A percentile compares a stretch with the other conserved stretches of the same genome.
Conservation (phyloP, 2,888 invertebrate species). For the Drosophila barbarae region DNA sequence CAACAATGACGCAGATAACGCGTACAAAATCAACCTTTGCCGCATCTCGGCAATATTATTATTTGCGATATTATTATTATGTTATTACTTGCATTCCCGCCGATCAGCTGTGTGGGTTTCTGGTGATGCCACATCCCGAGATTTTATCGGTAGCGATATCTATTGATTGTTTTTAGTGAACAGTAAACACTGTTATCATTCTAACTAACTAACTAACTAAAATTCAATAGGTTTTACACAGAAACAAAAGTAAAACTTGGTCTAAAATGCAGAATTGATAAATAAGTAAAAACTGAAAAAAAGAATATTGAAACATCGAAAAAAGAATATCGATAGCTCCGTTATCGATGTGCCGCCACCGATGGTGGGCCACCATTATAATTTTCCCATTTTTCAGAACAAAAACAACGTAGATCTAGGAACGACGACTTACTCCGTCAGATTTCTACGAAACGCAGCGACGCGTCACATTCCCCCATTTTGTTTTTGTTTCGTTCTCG, state of each 20-base stretch:
- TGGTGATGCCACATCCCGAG: neutral
- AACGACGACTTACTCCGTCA: neutral
- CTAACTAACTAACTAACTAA: too few species aligned
- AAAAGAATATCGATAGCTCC: neutral
- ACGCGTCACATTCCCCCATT: constrained; percentile 31
- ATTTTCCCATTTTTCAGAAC: constrained; percentile 12
- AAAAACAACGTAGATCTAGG: constrained; percentile 16
- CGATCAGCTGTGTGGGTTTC: constrained; percentile 6
- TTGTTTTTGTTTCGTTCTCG: constrained; percentile 10
- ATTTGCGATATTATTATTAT: neutral
- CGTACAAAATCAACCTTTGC: constrained; percentile 38
- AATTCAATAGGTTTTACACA: neutral
- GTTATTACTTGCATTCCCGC: constrained; percentile 1
- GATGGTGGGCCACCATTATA: neutral
- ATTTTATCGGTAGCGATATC: neutral
- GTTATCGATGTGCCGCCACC: constrained; percentile 6
- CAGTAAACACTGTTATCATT: neutral
- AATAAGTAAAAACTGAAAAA: neutral
- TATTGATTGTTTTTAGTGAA: neutral
- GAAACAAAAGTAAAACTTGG: neutral
- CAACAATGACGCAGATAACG: constrained; percentile 50
- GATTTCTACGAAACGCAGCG: neutral
- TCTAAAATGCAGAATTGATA: neutral
- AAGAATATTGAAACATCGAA: neutral
- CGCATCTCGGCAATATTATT: constrained; percentile 40